Conservation (phyloP, 2,113 vertebrate genomes). For the Vidua macroura region DNA sequence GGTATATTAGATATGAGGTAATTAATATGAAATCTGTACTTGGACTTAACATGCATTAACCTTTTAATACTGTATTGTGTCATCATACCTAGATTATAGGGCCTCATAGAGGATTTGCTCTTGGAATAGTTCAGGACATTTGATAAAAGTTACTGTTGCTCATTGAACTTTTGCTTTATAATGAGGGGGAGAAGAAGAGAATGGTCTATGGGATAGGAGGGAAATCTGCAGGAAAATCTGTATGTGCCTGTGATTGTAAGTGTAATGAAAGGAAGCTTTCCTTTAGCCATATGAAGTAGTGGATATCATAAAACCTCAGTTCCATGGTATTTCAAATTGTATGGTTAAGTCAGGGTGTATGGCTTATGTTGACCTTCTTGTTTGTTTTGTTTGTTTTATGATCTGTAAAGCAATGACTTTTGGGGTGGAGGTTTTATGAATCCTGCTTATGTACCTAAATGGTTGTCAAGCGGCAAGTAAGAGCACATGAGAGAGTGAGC, state of each 20-base stretch:
- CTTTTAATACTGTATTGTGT: slow-evolving; percentile 13
- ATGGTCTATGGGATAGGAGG: background rate
- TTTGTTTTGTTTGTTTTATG: background rate
- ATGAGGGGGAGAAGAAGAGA: background rate
- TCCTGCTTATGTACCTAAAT: background rate
- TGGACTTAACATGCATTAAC: background rate
- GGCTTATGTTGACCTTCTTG: background rate
- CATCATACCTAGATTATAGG: background rate
- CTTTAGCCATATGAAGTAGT: background rate
- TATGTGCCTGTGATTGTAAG: background rate
- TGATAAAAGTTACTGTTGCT: background rate
- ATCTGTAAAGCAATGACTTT: background rate
- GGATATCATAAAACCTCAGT: background rate
- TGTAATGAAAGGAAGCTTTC: background rate
- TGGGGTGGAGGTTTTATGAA: background rate
- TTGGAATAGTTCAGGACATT: background rate
- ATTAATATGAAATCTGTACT: background rate
- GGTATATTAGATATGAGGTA: background rate
- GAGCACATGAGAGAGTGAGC: background rate
- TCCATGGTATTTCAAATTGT: background rate
- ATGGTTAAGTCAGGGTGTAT: background rate
- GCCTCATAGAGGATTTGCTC: background rate
- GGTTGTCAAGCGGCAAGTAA: background rate
- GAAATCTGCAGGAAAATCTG: background rate
- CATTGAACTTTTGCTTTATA: background rate